Evolutionary conservation across 2,113 vertebrate species (phyloP).

Genomic region (Eudorcas thomsonii): DNA sequence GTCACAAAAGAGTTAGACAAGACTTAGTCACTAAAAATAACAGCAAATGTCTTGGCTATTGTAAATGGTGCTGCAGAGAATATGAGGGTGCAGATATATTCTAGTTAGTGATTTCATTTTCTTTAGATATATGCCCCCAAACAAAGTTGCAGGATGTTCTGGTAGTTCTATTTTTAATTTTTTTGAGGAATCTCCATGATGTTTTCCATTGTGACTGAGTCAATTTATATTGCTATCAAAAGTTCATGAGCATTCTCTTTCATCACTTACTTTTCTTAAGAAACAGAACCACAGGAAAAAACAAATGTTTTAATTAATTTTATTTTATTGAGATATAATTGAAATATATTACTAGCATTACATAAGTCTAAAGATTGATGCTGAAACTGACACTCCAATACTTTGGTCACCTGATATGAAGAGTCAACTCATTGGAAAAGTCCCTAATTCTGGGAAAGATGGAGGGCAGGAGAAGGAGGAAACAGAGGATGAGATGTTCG

Average conservation of each 20-base stretch:
- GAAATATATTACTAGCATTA: background rate
- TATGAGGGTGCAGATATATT: background rate
- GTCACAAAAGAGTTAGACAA: background rate
- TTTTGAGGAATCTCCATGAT: background rate
- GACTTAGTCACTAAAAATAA: background rate
- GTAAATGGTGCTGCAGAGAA: background rate
- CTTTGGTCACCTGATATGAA: background rate
- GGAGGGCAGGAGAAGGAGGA: background rate
- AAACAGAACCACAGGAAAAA: background rate
- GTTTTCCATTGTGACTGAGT: background rate
- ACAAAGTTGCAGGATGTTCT: background rate
- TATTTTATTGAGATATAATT: background rate
- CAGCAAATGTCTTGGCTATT: background rate
- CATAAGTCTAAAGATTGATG: background rate
- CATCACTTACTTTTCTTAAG: background rate
- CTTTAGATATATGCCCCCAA: background rate
- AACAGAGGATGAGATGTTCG: background rate
- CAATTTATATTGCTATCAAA: background rate
- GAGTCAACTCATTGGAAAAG: background rate
- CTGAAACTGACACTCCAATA: background rate
- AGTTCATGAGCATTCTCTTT: background rate
- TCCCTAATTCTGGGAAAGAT: background rate
- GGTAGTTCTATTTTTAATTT: background rate
- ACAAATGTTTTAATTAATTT: background rate
- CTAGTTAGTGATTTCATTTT: background rate